Conservation (phyloP, 2,113 vertebrate species). For the Xenopus borealis region DNA sequence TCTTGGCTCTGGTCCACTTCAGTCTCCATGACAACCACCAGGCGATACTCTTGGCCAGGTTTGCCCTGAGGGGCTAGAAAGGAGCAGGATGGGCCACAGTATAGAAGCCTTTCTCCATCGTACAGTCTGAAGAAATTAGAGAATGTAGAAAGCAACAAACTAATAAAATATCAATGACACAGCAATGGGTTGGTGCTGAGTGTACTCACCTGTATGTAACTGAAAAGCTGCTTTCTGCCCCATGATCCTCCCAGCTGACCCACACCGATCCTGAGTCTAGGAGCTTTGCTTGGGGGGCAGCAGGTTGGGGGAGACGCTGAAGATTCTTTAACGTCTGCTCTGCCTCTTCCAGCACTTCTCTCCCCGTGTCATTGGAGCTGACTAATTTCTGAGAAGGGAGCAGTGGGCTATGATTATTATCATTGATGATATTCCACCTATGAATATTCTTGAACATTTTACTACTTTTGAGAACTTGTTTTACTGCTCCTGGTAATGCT, state of each 20-base stretch:
- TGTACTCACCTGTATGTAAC: constrained; percentile 53
- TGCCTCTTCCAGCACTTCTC: constrained; percentile 56
- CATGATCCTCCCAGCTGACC: constrained; percentile 49
- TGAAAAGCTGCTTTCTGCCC: constrained; percentile 49
- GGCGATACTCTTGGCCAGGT: constrained; percentile 10
- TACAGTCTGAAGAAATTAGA: constrained; percentile 45
- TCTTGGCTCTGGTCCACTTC: constrained; percentile 50
- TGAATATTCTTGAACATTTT: too few species aligned
- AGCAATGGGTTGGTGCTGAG: too few species aligned
- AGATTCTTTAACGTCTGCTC: constrained; percentile 49
- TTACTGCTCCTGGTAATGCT: too few species aligned
- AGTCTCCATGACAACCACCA: constrained; percentile 48
- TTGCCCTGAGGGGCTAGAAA: constrained; percentile 37
- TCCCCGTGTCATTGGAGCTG: constrained; percentile 31
- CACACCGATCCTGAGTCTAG: constrained; percentile 37
- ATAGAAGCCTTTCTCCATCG: constrained; percentile 46
- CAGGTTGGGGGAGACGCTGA: constrained; percentile 49
- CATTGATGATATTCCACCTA: too few species aligned
- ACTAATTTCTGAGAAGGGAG: constrained; percentile 43
- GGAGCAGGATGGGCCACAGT: constrained; percentile 48
- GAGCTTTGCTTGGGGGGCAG: constrained; percentile 27
- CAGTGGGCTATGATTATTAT: too few species aligned
- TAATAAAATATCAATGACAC: not conserved
- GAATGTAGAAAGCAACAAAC: not conserved
- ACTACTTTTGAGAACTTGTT: too few species aligned